These are phyloP conservation scores for Eilema depressum DNA, from an alignment of 2,888 invertebrate genomes.

Conservation along the genomic window DNA sequence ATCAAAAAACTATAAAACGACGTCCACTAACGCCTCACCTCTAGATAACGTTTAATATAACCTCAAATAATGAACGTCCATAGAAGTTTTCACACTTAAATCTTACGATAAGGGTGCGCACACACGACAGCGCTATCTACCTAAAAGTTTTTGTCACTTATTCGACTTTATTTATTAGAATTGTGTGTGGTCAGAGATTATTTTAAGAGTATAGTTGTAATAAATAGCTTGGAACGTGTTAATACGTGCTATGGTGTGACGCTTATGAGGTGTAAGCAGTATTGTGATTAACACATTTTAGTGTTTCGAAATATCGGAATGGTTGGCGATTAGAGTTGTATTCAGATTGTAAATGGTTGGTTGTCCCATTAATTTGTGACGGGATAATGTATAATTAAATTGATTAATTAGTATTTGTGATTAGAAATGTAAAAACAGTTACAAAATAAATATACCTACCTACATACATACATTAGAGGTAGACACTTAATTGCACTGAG, in stretches of 20 bases:
- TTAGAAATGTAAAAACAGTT: too few relatives aligned
- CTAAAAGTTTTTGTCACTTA: constrained; percentile 15
- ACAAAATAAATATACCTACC: too few relatives aligned
- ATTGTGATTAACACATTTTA: constrained; percentile 16
- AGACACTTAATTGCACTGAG: too few relatives aligned
- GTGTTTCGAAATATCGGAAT: background rate
- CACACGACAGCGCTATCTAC: constrained; percentile 17
- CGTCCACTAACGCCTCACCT: background rate
- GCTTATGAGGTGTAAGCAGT: constrained; percentile 6
- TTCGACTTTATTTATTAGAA: constrained; percentile 22
- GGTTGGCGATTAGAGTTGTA: background rate
- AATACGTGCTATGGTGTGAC: constrained; percentile 15
- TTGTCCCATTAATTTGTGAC: background rate
- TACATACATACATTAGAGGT: too few relatives aligned
- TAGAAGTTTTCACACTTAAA: constrained; percentile 26
- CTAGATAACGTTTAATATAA: constrained; percentile 13
- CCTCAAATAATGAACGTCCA: constrained; percentile 20
- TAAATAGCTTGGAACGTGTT: constrained; percentile 20
- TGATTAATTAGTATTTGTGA: background rate
- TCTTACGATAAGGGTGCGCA: constrained; percentile 22
- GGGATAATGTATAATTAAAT: background rate
- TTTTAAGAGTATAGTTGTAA: constrained; percentile 22
- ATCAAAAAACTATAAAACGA: constrained; percentile 9
- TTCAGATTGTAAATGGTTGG: background rate
- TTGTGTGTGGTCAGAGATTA: constrained; percentile 25